A percentile compares a stretch with the other conserved stretches of the same genome.
Conservation (phyloP, 2,797 vertebrate genomes). For the Syngnathus rostellatus region DNA sequence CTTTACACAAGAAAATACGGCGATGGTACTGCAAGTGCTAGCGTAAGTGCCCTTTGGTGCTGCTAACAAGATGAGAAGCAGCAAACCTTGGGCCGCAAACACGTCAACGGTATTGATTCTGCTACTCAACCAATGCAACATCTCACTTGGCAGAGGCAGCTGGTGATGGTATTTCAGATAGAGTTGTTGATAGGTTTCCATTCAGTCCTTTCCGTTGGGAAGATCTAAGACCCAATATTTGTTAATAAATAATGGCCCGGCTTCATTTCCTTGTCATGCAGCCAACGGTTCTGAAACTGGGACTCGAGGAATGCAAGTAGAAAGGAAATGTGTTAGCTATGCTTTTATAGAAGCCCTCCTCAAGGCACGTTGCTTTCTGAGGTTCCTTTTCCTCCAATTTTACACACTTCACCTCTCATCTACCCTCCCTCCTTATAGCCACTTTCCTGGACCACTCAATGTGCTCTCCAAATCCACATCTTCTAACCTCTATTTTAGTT, state of each 20-base stretch:
- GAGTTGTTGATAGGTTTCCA: too few relatives aligned
- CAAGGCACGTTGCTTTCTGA: conserved; percentile 52
- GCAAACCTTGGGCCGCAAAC: conserved; percentile 29
- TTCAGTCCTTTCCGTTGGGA: not conserved
- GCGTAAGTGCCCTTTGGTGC: conserved; percentile 35
- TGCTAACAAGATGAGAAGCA: conserved; percentile 53
- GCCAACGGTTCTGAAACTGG: conserved; percentile 27
- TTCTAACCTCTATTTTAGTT: not conserved
- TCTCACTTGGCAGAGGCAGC: conserved; percentile 10
- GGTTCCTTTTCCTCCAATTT: conserved; percentile 38
- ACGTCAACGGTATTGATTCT: conserved; percentile 39
- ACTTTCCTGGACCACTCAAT: conserved; percentile 27
- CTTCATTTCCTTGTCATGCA: conserved; percentile 41
- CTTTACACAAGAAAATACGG: not conserved
- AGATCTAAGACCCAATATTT: not conserved
- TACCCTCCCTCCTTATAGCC: conserved; percentile 32
- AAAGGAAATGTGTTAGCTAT: conserved; percentile 60
- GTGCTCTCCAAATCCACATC: conserved; percentile 9
- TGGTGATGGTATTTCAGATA: conserved; percentile 14
- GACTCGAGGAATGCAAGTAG: conserved; percentile 41
- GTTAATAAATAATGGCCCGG: conserved; percentile 16
- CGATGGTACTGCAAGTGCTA: not conserved
- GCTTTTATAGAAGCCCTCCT: conserved; percentile 48
- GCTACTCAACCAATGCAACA: conserved; percentile 23
- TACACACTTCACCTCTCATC: conserved; percentile 49